A percentile compares a stretch with the other conserved stretches of the same genome.
Conservation (phyloP, 2,113 vertebrate genomes). For the Callopanchax toddi region DNA sequence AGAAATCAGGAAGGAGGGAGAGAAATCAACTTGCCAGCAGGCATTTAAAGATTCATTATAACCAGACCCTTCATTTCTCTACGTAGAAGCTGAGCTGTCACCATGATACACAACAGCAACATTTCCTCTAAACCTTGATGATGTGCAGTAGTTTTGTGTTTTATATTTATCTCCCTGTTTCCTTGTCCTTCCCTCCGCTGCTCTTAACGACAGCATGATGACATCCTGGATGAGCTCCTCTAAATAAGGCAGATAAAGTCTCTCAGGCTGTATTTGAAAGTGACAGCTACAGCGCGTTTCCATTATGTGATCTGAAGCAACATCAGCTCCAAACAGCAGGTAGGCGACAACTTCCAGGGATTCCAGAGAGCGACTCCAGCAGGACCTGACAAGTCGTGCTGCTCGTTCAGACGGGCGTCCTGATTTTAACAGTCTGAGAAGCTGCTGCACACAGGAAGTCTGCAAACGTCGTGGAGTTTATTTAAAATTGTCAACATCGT, state of each 20-base stretch:
- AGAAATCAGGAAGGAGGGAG: too few relatives aligned
- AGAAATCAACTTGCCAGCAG: too few relatives aligned
- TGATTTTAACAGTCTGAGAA: too few relatives aligned
- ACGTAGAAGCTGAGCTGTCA: conserved; percentile 54
- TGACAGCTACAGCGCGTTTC: background rate
- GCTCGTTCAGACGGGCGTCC: conserved; percentile 9
- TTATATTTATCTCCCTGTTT: conserved; percentile 64
- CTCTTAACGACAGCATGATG: conserved; percentile 19
- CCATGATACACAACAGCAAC: conserved; percentile 64
- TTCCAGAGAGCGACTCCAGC: background rate
- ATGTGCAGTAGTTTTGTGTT: conserved; percentile 70
- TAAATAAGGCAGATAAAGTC: conserved; percentile 32
- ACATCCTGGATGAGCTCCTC: conserved; percentile 35
- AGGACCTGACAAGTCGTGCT: conserved; percentile 9
- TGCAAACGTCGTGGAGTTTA: too few relatives aligned
- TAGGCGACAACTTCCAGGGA: conserved; percentile 11
- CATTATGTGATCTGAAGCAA: conserved; percentile 13
- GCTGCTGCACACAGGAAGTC: too few relatives aligned
- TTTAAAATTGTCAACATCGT: too few relatives aligned
- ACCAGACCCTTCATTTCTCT: conserved; percentile 38
- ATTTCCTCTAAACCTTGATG: conserved; percentile 54
- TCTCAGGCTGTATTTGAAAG: conserved; percentile 22
- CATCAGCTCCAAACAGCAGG: conserved; percentile 11
- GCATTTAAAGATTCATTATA: conserved; percentile 69
- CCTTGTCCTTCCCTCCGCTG: conserved; percentile 14